Evolutionary conservation across 2,113 vertebrate species (phyloP).

Genomic region (Pithys albifrons): DNA sequence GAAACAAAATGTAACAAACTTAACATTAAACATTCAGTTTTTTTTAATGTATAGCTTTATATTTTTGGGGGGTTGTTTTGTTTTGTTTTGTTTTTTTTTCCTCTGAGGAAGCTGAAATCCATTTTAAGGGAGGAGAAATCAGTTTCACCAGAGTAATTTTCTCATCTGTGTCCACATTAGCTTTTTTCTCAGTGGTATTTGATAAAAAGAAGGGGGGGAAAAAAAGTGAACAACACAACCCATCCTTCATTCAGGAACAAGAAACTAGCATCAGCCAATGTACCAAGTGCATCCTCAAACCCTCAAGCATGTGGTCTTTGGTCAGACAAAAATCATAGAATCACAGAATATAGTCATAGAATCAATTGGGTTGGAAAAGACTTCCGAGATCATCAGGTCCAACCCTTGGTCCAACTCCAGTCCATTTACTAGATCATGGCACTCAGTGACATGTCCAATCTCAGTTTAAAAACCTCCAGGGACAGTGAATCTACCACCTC

Average conservation of each 20-base stretch:
- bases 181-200: neutral
- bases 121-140: neutral
- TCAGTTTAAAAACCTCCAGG: too few relatives aligned
- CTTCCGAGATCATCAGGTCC: too few relatives aligned
- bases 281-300: neutral
- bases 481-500: too few relatives aligned
- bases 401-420: too few relatives aligned
- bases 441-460: too few relatives aligned
- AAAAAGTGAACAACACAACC: neutral
- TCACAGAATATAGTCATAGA: too few relatives aligned
- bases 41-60: neutral
- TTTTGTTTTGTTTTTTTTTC: neutral
- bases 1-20: neutral
- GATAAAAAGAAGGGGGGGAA: neutral
- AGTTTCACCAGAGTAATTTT: neutral
- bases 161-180: neutral
- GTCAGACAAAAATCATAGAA: neutral
- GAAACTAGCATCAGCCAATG: rapidly evolving
- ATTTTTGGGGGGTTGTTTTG: too few relatives aligned
- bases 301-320: neutral
- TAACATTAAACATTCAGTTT: neutral
- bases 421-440: too few relatives aligned
- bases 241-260: neutral
- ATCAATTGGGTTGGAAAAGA: too few relatives aligned
- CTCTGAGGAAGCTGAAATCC: neutral